A percentile compares a stretch with the other conserved stretches of the same genome.
Evolutionary conservation across 2,113 vertebrate genomes (phyloP).

Genomic region (cat (Felis catus)): F.catus_Fca126_mat1.0 CM031417.1:28099501-28100000

Average conservation of each 20-base stretch:
- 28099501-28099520: too few species aligned
- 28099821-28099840: neutral
- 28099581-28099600: neutral
- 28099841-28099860: neutral
- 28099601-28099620: neutral
- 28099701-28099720: too few species aligned
- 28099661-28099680: too few species aligned
- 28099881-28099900: neutral
- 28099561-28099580: neutral
- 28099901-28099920: neutral
- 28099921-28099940: neutral
- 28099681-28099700: too few species aligned
- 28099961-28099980: neutral
- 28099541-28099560: too few species aligned
- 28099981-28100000: neutral
- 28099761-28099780: too few species aligned
- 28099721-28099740: too few species aligned
- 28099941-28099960: neutral
- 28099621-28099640: neutral
- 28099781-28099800: too few species aligned
- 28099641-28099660: neutral
- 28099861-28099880: neutral
- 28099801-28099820: neutral
- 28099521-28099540: accelerated
- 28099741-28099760: too few species aligned